Evolutionary conservation across 2,113 vertebrate genomes (phyloP).

Genomic region (Garra rufa): DNA sequence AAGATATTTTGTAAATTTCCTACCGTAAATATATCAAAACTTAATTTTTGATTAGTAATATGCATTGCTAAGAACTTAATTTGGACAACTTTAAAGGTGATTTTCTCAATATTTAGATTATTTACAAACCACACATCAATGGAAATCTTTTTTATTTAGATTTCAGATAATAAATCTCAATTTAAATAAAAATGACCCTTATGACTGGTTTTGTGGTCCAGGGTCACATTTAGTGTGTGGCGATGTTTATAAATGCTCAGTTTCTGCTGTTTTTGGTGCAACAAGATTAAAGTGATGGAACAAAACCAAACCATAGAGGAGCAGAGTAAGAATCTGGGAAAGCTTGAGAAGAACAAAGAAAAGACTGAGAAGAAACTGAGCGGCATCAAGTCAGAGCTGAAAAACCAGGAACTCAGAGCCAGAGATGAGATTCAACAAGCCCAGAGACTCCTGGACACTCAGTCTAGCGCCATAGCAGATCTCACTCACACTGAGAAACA

Average conservation of each 20-base stretch:
- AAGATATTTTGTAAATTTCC: no score
- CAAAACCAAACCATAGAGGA: conserved; percentile 84
- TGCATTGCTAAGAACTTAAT: no score
- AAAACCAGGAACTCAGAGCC: conserved; percentile 71
- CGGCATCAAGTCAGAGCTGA: conserved; percentile 77
- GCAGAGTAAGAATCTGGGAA: conserved; percentile 78
- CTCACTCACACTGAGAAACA: conserved; percentile 82
- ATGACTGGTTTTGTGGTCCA: no score
- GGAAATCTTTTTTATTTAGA: no score
- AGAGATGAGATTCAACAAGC: conserved; percentile 75
- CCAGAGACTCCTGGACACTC: conserved; percentile 69
- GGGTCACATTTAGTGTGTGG: neutral
- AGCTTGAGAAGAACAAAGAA: conserved; percentile 82
- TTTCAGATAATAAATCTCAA: no score
- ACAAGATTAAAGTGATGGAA: conserved; percentile 85
- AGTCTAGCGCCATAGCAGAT: conserved; percentile 79
- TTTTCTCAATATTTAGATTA: no score
- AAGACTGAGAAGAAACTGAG: conserved; percentile 78
- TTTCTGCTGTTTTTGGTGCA: conserved; percentile 64
- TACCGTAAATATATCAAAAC: no score
- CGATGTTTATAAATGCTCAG: conserved; percentile 23
- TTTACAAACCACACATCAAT: no score
- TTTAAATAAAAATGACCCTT: no score
- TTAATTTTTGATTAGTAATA: no score
- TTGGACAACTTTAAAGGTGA: no score